Evolutionary conservation across 1,140 invertebrate species (phyloP).

Genomic region (Caenorhabditis brenneri): DNA sequence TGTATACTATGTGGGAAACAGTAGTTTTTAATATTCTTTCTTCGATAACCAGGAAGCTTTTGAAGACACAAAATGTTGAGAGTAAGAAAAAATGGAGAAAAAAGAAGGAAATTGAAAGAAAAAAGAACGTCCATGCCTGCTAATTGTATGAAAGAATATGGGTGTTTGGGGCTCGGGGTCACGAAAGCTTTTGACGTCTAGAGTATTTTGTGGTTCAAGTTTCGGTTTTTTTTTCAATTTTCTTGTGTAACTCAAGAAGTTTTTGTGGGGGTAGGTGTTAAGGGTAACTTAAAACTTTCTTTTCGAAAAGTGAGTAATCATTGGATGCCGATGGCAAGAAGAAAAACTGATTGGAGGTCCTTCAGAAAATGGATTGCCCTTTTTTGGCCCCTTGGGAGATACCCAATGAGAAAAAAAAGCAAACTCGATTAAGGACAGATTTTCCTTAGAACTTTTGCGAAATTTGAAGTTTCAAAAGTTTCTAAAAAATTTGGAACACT

Average conservation of each 20-base stretch:
- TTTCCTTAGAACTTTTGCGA: too few species aligned
- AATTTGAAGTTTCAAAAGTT: too few species aligned
- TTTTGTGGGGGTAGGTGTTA: background rate
- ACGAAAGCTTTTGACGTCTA: background rate
- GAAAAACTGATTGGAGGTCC: too few species aligned
- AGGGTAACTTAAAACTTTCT: background rate
- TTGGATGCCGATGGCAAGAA: too few species aligned
- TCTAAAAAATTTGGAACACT: too few species aligned
- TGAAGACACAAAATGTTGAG: background rate
- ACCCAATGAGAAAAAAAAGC: background rate
- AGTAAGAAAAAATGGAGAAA: background rate
- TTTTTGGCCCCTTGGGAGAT: background rate
- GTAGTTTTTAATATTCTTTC: too few species aligned
- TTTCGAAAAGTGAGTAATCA: too few species aligned
- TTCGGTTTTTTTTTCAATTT: background rate
- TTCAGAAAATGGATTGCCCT: background rate
- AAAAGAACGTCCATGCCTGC: background rate
- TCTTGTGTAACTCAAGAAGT: conserved; percentile 12
- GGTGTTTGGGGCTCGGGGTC: background rate
- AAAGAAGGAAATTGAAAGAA: background rate
- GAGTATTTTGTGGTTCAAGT: background rate
- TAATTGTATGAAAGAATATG: background rate
- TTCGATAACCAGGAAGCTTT: too few species aligned
- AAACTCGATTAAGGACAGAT: too few species aligned
- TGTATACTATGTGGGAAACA: too few species aligned